Conservation (phyloP, 2,797 vertebrate species). For the Agapornis canus region DNA sequence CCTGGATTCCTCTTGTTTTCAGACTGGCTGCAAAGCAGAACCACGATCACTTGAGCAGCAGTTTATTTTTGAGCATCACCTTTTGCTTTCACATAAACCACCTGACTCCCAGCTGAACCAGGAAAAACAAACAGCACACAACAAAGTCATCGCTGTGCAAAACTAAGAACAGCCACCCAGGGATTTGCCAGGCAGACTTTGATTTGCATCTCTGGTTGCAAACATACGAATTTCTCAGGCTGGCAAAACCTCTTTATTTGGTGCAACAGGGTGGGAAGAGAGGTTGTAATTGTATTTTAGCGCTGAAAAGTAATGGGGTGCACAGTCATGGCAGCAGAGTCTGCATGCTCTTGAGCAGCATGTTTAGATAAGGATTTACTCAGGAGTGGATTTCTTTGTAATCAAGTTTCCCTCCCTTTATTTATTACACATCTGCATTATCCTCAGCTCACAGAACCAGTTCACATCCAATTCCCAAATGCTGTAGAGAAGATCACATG, state of each 20-base stretch:
- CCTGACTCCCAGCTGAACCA: conserved; percentile 10
- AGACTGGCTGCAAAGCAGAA: neutral
- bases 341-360: accelerated
- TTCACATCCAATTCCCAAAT: conserved; percentile 1
- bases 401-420: neutral
- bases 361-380: conserved; percentile 40
- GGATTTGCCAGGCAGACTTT: neutral
- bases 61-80: neutral
- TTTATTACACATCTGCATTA: neutral
- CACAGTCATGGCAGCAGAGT: neutral
- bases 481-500: neutral
- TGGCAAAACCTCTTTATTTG: neutral
- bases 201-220: neutral
- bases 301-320: neutral
- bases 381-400: neutral
- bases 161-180: neutral
- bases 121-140: neutral
- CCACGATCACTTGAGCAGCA: neutral
- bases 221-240: neutral
- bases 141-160: neutral
- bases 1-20: neutral
- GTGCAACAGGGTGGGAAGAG: neutral
- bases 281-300: neutral
- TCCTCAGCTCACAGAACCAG: conserved; percentile 2
- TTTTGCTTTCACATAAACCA: neutral